Evolutionary conservation across 2,797 vertebrate genomes (phyloP).

Genomic region (Trachops cirrhosus): DNA sequence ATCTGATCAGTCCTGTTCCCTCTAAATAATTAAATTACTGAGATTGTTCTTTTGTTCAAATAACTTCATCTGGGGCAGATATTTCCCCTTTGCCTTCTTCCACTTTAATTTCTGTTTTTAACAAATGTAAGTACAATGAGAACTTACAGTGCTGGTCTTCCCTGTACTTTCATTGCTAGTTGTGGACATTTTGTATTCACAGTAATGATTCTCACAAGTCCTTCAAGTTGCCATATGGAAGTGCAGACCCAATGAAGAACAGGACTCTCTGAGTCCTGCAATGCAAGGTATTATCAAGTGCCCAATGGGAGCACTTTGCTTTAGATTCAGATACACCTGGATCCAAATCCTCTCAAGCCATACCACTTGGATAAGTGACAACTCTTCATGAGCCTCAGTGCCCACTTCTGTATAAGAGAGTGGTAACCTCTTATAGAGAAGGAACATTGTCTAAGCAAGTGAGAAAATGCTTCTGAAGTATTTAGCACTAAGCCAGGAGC

Average conservation of each 20-base stretch:
- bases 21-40: conserved; percentile 50
- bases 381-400: background rate
- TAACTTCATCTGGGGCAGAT: conserved; percentile 12
- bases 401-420: background rate
- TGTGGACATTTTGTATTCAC: background rate
- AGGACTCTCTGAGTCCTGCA: background rate
- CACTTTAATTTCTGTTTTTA: conserved; percentile 54
- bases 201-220: background rate
- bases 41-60: conserved; percentile 22
- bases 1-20: conserved; percentile 5
- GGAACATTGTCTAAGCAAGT: background rate
- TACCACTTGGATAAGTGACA: background rate
- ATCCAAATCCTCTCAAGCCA: background rate
- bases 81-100: conserved; percentile 33
- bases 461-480: background rate
- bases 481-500: background rate
- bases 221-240: background rate
- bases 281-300: background rate
- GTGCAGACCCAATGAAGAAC: background rate
- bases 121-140: background rate
- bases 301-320: background rate
- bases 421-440: background rate
- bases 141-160: background rate
- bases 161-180: background rate
- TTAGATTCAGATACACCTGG: background rate